Evolutionary conservation across 37 sponge, comb jelly and placozoan genomes (phyloP).

Genomic region (Crambe crambe): DNA sequence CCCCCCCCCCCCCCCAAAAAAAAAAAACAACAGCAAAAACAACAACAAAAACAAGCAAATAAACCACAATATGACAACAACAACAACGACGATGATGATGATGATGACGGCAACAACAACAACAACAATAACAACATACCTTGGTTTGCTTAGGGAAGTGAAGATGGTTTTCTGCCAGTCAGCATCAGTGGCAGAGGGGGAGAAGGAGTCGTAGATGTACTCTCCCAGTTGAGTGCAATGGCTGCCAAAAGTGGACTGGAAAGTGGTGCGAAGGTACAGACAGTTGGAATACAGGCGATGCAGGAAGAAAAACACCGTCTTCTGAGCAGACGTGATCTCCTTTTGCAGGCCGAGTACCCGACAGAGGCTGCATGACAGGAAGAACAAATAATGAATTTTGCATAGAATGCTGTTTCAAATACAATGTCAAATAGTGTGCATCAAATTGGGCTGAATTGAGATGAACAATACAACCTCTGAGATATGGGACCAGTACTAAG

Average conservation of each 20-base stretch:
- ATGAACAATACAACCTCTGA: too few relatives aligned
- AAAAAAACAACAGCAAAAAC: neutral
- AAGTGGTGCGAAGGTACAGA: conserved; percentile 62
- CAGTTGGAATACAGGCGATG: conserved; percentile 72
- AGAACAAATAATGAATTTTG: neutral
- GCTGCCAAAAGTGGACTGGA: conserved; percentile 12
- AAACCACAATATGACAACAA: too few relatives aligned
- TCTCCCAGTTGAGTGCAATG: neutral
- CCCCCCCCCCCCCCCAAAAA: too few relatives aligned
- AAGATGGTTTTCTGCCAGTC: conserved; percentile 34
- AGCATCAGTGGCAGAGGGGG: conserved; percentile 26
- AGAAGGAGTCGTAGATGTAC: conserved; percentile 17
- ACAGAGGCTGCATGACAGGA: conserved; percentile 36
- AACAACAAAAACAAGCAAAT: neutral
- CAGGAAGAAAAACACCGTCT: conserved; percentile 71
- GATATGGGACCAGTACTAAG: too few relatives aligned
- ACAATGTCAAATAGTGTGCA: too few relatives aligned
- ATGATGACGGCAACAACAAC: too few relatives aligned
- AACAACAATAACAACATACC: too few relatives aligned
- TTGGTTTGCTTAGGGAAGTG: too few relatives aligned
- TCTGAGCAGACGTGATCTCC: conserved; percentile 52
- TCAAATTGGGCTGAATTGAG: too few relatives aligned
- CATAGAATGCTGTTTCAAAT: too few relatives aligned
- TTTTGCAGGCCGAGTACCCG: conserved; percentile 34
- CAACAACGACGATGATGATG: too few relatives aligned